Conservation (phyloP, 1,140 invertebrate genomes). For the Gonatopus flavifemur region DNA sequence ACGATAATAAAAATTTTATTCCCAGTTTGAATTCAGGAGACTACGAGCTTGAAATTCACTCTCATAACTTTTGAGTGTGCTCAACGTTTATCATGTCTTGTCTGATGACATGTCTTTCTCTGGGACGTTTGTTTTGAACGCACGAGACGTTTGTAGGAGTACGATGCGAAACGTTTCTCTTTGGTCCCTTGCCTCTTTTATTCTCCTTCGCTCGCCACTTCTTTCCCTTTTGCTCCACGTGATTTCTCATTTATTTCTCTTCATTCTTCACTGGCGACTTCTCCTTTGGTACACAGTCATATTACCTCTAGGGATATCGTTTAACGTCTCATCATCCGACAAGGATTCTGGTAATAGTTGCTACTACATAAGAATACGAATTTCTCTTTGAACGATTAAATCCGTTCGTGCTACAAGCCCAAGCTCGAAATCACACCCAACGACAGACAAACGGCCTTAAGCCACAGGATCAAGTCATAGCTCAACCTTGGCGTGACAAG, state of each 20-base stretch:
- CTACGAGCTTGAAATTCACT: too few relatives aligned
- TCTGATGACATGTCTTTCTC: constrained; percentile 25
- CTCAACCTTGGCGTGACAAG: constrained; percentile 22
- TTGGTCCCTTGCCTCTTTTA: not conserved
- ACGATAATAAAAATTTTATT: too few relatives aligned
- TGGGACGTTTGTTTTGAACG: constrained; percentile 31
- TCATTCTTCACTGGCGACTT: constrained; percentile 7
- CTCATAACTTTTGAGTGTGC: constrained; percentile 20
- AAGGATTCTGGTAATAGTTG: constrained; percentile 26
- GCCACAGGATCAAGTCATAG: constrained; percentile 23
- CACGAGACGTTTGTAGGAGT: constrained; percentile 16
- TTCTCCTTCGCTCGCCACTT: not conserved
- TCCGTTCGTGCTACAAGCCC: constrained; percentile 29
- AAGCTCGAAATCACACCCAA: too few relatives aligned
- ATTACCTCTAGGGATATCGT: constrained; percentile 35
- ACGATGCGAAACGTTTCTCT: constrained; percentile 15
- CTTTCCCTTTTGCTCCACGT: constrained; percentile 15
- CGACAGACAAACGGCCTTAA: constrained; percentile 31
- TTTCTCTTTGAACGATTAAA: constrained; percentile 33
- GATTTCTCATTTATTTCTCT: constrained; percentile 29
- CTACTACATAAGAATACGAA: constrained; percentile 8
- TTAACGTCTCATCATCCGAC: constrained; percentile 29
- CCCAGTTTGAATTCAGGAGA: too few relatives aligned
- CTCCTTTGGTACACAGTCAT: constrained; percentile 27
- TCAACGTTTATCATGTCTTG: constrained; percentile 26